Evolutionary conservation across 2,888 invertebrate genomes (phyloP).

Genomic region (Lithodes maja): DNA sequence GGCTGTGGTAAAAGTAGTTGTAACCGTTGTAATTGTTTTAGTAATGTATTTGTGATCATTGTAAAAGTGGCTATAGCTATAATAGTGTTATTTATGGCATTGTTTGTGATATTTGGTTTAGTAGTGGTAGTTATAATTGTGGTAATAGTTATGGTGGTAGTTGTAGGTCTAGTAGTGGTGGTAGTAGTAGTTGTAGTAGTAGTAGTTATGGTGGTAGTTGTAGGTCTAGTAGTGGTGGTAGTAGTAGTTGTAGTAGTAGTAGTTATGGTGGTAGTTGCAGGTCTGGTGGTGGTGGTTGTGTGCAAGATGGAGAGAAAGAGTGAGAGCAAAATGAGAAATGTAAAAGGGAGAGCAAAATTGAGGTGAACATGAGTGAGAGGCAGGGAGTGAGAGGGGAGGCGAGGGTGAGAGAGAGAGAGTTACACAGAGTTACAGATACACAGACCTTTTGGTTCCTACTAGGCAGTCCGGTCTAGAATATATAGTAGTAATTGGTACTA

Average conservation of each 20-base stretch:
- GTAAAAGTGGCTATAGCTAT: not conserved
- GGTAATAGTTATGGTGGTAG: not conserved
- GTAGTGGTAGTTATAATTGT: not conserved
- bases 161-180: not conserved
- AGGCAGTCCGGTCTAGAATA: too few species aligned
- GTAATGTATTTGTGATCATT: not conserved
- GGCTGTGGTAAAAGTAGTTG: not conserved
- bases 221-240: not conserved
- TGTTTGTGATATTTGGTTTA: not conserved
- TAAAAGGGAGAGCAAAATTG: not conserved
- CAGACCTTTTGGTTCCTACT: too few species aligned
- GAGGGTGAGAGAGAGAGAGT: slow-evolving; percentile 1
- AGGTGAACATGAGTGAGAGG: not conserved
- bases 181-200: not conserved
- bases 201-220: not conserved
- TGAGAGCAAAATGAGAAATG: not conserved
- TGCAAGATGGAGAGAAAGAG: not conserved
- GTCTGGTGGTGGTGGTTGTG: not conserved
- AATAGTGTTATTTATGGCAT: not conserved
- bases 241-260: not conserved
- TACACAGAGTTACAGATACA: not conserved
- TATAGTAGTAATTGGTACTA: too few species aligned
- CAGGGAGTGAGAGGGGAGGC: not conserved
- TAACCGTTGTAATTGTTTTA: not conserved
- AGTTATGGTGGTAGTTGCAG: not conserved